A percentile compares a stretch with the other conserved stretches of the same genome.
phyloP scores from a whole-genome alignment of 2,888 invertebrate species.

The Bombyx huttoni region DNA sequence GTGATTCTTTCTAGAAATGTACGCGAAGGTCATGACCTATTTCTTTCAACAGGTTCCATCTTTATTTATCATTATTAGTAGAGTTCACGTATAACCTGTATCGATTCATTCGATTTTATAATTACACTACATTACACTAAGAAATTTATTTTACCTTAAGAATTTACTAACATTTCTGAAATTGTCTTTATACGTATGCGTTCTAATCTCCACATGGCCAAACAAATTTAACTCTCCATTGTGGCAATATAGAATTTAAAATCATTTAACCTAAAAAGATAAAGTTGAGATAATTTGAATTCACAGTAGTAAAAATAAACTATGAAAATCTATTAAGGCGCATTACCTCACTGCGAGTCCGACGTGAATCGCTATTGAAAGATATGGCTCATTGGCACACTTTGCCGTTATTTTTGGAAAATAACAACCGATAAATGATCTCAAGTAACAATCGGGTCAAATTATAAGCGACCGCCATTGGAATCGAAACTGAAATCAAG shows the following conservation, averaged over 20 bases:
- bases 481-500: neutral
- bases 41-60: constrained; percentile 5
- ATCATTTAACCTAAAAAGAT: neutral
- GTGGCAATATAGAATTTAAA: neutral
- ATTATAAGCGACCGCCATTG: neutral
- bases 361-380: constrained; percentile 20
- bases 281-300: neutral
- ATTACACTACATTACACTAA: too few species aligned
- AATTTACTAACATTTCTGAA: too few species aligned
- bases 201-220: too few species aligned
- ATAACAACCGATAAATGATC: constrained; percentile 3
- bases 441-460: neutral
- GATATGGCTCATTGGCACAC: constrained; percentile 20
- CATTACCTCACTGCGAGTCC: constrained; percentile 21
- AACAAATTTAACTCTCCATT: too few species aligned
- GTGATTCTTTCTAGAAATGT: constrained; percentile 13
- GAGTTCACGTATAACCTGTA: neutral
- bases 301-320: neutral
- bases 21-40: constrained; percentile 31
- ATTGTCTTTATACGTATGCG: too few species aligned
- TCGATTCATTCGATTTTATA: neutral
- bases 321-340: constrained; percentile 11
- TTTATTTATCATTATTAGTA: neutral
- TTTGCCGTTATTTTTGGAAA: constrained; percentile 23
- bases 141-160: too few species aligned